Base-by-base conservation (phyloP, 2,113 vertebrate species). In the Chloroceryle aenea region DNA sequence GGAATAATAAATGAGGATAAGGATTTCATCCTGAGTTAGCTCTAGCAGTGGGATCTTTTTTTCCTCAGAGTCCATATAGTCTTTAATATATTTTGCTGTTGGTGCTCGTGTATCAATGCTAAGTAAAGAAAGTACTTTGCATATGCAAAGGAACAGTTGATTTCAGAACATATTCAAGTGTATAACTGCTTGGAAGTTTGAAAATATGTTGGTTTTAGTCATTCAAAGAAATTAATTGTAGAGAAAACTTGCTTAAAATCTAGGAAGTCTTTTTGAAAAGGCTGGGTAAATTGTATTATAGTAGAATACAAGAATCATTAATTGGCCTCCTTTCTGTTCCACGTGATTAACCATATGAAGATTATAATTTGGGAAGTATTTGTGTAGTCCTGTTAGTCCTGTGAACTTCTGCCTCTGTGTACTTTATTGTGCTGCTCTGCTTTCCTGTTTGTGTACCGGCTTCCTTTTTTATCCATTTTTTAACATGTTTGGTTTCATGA, bases 391-490 rank as follows among this genome's bases (percentile, higher is more conserved):
- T 66, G 7, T 78, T 91, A 27, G 8, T 47, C 30, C n/a, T 80
- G 1, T 68, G 38, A 83, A 53, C 25, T 92, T 85, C n/a, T 53
- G 26, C 43, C n/a, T 83, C 59, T 2, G 0, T 61, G 21, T 85
- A 32, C 40, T 71, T 43, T 43, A n/a, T 53, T 59, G 32, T 79
- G 55, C 72, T 85, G 75, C 81, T 84, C 32, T 87, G 21, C 61
- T 53, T 27, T 82, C 19, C 36, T 85, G 23, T 73, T 91, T 85
- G 59, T 83, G 12, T 92, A 69, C 45, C 30, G 72, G 30, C 50
- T 72, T 72, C 19, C 23, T 77, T 83, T 95, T 93, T 92, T 55
- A 93, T 80, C 40, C n/a, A 83, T 96, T 94, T 96, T 95, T 95
- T 76, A 96, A 43, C 20, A 52, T n/a, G 17, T 73, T 83, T 83